Evolutionary conservation across 2,113 vertebrate genomes (phyloP), one percentile per base, ranked within the genome.

Genomic region (Anoura caudifer): DNA sequence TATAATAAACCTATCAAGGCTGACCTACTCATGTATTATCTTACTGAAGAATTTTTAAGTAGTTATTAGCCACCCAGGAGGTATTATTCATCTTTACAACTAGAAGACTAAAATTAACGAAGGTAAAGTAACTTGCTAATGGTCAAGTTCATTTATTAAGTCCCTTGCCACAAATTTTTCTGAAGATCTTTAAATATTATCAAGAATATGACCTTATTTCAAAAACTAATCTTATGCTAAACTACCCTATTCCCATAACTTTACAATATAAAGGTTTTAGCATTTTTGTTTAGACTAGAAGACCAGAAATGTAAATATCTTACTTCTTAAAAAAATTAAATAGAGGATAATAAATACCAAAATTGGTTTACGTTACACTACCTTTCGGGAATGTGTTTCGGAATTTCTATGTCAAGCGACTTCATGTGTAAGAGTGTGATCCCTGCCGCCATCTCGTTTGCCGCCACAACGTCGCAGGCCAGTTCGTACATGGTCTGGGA

Each of bases 401-500:
- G 99, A 93, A 99, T 98, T 96, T 99, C 99, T 98, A 99, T 98
- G 67, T 99, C 99, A 47, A 99, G 98, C 8, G 99, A 99, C 97
- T 99, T 99, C 99, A 99, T 98, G 90, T 99, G 99, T 38, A 99
- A 97, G 92, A 99, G 99, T 94, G 98, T 99, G 97, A 99, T 99
- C 77, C 98, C 98, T 16, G 97, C 97, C 33, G 98, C 98, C 99
- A 99, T 99, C 28, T 98, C 98, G 85, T 99, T 99, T 82, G 99
- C 99, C 26, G 99, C 97, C 75, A 99, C 95, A 65, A 99, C 99
- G 92, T 99, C 99, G 93, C 98, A 95, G 70, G 99, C 99, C 97
- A 99, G 97, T 70, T 99, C 99, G 93, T 99, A 99, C 99, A 99
- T 99, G 1, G 99, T 99, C 98, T 99, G 99, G 0, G 99, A 99